phyloP scores from a whole-genome alignment of 1,140 invertebrate species.

The Ooceraea biroi region DNA sequence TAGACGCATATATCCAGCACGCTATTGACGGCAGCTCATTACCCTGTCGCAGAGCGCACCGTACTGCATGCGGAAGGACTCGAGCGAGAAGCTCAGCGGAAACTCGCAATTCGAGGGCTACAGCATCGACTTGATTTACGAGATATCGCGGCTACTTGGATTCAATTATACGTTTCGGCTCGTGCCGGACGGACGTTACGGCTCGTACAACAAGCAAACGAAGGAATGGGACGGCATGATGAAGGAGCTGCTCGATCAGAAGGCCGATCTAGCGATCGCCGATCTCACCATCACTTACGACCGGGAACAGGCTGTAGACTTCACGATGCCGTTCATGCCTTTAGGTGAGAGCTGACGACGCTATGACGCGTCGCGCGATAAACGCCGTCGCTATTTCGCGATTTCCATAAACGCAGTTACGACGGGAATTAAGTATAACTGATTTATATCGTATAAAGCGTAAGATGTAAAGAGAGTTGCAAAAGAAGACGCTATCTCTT shows the following conservation, averaged over 20 bases:
- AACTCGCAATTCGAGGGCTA: conserved; percentile 96
- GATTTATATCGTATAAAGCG: no score
- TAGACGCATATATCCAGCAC: conserved; percentile 38
- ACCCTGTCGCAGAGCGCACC: conserved; percentile 91
- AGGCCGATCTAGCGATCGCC: conserved; percentile 96
- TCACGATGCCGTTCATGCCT: conserved; percentile 98
- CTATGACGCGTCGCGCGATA: neutral
- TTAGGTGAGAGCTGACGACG: conserved; percentile 87
- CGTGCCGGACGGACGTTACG: conserved; percentile 93
- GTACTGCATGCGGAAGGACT: conserved; percentile 96
- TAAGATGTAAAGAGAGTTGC: neutral
- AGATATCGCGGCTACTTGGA: conserved; percentile 94
- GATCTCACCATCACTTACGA: conserved; percentile 98
- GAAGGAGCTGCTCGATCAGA: conserved; percentile 94
- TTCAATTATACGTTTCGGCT: conserved; percentile 96
- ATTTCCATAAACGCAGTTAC: conserved; percentile 6
- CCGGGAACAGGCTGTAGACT: conserved; percentile 95
- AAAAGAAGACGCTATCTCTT: neutral
- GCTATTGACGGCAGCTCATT: conserved; percentile 59
- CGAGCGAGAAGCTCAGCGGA: conserved; percentile 92
- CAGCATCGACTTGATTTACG: conserved; percentile 94
- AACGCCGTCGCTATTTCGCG: neutral
- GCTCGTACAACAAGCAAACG: conserved; percentile 91
- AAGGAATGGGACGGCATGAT: conserved; percentile 98
- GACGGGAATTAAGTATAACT: no score